Percentiles rank a stretch among this genome's conserved stretches.
Conservation (phyloP, 2,888 invertebrate genomes). For the Calliphora vomitoria region DNA sequence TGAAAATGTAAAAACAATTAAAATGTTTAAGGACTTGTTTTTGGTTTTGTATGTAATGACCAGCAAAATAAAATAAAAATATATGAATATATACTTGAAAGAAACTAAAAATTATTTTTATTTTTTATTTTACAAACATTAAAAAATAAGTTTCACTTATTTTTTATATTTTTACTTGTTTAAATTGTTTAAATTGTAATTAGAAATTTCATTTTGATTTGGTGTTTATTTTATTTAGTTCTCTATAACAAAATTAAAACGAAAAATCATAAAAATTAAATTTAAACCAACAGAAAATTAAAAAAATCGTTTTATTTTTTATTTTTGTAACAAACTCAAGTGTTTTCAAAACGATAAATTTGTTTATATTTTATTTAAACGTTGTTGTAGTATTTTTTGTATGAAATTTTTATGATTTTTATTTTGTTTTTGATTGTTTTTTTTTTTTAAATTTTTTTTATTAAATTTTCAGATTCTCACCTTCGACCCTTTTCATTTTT, state of each 20-base stretch:
- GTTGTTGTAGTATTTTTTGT: conserved; percentile 76
- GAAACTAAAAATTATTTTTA: conserved; percentile 60
- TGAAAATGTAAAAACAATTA: conserved; percentile 44
- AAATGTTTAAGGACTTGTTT: conserved; percentile 42
- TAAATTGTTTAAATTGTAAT: conserved; percentile 16
- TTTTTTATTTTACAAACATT: conserved; percentile 65
- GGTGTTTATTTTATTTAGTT: conserved; percentile 80
- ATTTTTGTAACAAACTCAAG: conserved; percentile 30
- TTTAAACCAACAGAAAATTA: neutral
- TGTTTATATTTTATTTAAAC: conserved; percentile 72
- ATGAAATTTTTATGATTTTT: conserved; percentile 74
- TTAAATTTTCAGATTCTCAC: conserved; percentile 88
- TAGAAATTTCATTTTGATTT: conserved; percentile 84
- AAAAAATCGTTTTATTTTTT: conserved; percentile 5
- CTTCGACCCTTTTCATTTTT: conserved; percentile 99
- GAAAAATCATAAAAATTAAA: conserved; percentile 61
- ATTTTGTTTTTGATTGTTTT: conserved; percentile 73
- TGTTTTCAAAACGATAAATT: conserved; percentile 49
- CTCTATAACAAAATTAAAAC: conserved; percentile 59
- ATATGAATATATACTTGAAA: conserved; percentile 14
- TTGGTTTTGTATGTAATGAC: conserved; percentile 56
- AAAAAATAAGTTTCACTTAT: conserved; percentile 68
- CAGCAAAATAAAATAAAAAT: conserved; percentile 65
- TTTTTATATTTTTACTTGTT: conserved; percentile 12
- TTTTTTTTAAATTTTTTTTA: conserved; percentile 75